Percentiles rank a stretch among this genome's conserved stretches.
phyloP scores from a whole-genome alignment of 2,113 vertebrate genomes.

The Pipra filicauda region DNA sequence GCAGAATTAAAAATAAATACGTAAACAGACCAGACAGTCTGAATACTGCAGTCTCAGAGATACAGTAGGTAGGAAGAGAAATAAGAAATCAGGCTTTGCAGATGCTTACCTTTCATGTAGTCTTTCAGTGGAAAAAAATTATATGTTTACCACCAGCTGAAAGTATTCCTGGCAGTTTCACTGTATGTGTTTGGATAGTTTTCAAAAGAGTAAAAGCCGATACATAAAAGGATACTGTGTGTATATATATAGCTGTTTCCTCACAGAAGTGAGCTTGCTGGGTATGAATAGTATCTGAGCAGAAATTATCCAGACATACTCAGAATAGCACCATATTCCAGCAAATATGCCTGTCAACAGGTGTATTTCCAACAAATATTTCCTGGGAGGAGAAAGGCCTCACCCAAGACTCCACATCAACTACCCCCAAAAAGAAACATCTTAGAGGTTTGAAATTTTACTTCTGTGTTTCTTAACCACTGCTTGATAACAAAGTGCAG shows the following conservation, averaged over 20 bases:
- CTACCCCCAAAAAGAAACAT: accelerated
- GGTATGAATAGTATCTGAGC: neutral
- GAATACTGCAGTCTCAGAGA: neutral
- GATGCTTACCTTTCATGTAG: neutral
- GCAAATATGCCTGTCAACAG: neutral
- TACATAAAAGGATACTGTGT: neutral
- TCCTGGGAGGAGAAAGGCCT: neutral
- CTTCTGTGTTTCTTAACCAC: neutral
- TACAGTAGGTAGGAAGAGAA: neutral
- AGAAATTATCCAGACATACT: neutral
- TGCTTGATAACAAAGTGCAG: neutral
- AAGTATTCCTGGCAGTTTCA: neutral
- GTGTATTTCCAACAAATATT: neutral
- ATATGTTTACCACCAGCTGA: neutral
- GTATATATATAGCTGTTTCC: neutral
- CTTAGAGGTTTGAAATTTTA: neutral
- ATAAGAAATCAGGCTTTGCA: neutral
- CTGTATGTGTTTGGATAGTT: neutral
- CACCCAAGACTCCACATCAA: neutral
- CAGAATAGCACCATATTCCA: neutral
- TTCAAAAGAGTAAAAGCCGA: neutral
- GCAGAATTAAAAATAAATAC: neutral
- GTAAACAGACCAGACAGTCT: neutral
- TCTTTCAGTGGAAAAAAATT: neutral
- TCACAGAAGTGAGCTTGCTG: neutral